Evolutionary conservation across 1,140 invertebrate genomes (phyloP).

Genomic region (Camponotus pennsylvanicus): DNA sequence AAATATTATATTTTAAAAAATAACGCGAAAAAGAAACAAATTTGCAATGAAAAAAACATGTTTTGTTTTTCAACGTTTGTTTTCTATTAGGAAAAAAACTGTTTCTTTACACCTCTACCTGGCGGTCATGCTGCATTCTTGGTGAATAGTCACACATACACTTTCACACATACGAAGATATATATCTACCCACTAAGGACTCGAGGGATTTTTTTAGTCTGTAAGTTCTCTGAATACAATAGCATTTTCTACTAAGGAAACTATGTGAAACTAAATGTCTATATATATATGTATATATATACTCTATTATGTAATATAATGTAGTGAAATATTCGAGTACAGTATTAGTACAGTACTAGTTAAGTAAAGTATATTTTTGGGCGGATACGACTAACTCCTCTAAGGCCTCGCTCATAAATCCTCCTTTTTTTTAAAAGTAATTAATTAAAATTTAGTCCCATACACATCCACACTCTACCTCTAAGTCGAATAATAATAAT

Average conservation of each 20-base stretch:
- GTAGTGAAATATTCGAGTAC: conserved; percentile 72
- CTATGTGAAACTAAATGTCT: conserved; percentile 81
- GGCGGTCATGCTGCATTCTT: conserved; percentile 15
- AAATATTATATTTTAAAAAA: too few relatives aligned
- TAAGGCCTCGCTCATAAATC: conserved; percentile 86
- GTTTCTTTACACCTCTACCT: not conserved
- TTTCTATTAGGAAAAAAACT: too few relatives aligned
- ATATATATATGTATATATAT: conserved; percentile 64
- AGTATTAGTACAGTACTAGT: conserved; percentile 64
- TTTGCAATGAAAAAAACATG: too few relatives aligned
- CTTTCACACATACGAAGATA: conserved; percentile 46
- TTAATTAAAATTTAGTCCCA: conserved; percentile 55
- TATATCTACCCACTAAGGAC: conserved; percentile 62
- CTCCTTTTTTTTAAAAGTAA: conserved; percentile 65
- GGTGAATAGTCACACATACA: conserved; percentile 65
- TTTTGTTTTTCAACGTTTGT: too few relatives aligned
- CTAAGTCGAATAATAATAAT: conserved; percentile 78
- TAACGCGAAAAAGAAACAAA: too few relatives aligned
- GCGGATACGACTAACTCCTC: conserved; percentile 85
- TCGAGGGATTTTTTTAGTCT: conserved; percentile 66
- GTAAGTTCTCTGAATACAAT: conserved; percentile 67
- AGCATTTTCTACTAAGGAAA: conserved; percentile 71
- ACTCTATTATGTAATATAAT: conserved; percentile 73
- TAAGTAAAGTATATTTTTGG: conserved; percentile 80
- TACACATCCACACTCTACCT: conserved; percentile 79